Conservation (phyloP, 2,888 invertebrate genomes). For the Tenthredo mesomela region DNA sequence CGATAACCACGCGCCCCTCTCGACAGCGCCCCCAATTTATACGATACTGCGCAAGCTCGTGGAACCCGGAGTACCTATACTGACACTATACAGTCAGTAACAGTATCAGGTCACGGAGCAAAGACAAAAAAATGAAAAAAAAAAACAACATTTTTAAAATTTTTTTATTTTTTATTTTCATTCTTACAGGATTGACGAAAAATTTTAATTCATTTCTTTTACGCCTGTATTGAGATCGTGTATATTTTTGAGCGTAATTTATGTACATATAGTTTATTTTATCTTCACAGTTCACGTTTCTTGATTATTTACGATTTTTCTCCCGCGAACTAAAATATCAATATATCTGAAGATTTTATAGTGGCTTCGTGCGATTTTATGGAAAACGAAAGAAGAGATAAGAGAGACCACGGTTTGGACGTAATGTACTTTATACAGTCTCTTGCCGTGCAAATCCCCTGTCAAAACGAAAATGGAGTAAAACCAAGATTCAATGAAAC, state of each 20-base stretch:
- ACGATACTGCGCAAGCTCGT: conserved; percentile 70
- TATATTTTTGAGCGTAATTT: neutral
- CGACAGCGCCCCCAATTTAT: conserved; percentile 66
- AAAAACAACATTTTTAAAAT: neutral
- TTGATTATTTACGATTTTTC: neutral
- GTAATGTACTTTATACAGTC: neutral
- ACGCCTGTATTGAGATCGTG: neutral
- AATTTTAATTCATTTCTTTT: neutral
- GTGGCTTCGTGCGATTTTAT: neutral
- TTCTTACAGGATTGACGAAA: neutral
- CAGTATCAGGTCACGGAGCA: conserved; percentile 21
- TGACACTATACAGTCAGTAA: conserved; percentile 33
- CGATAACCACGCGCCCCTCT: conserved; percentile 73
- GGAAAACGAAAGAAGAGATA: neutral
- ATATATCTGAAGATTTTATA: neutral
- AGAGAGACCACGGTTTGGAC: neutral
- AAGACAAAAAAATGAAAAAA: neutral
- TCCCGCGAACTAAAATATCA: neutral
- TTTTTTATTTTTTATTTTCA: neutral
- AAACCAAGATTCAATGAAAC: neutral
- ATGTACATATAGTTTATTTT: neutral
- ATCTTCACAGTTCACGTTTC: neutral
- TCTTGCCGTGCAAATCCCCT: neutral
- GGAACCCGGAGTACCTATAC: conserved; percentile 53
- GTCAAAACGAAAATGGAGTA: neutral